These are phyloP conservation scores for Helostoma temminkii DNA, from an alignment of 2,797 vertebrate genomes.

Conservation along the genomic window DNA sequence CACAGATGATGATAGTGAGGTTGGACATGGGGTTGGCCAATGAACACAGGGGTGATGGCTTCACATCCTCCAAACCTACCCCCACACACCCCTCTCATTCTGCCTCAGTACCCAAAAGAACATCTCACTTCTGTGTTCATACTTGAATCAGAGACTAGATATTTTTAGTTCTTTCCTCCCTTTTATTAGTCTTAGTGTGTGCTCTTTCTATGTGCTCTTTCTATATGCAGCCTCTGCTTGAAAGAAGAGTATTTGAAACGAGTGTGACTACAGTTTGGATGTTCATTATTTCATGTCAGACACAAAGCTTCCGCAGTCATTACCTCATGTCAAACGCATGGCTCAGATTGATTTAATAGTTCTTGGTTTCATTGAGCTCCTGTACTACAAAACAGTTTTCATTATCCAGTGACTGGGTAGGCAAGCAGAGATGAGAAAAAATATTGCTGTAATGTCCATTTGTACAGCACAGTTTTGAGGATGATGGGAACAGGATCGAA, in stretches of 20 bases:
- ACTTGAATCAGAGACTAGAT: slow-evolving; percentile 17
- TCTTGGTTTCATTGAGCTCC: slow-evolving; percentile 56
- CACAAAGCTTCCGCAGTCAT: slow-evolving; percentile 63
- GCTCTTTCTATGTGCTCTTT: too few species aligned
- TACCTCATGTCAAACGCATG: slow-evolving; percentile 75
- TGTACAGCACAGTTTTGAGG: background rate
- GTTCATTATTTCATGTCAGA: slow-evolving; percentile 69
- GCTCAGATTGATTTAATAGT: slow-evolving; percentile 81
- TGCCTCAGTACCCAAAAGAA: slow-evolving; percentile 19
- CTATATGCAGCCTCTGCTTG: too few species aligned
- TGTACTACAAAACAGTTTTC: slow-evolving; percentile 48
- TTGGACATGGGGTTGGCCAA: background rate
- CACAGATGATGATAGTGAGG: slow-evolving; percentile 1
- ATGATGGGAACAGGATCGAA: background rate
- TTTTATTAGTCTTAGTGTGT: background rate
- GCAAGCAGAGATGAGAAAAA: slow-evolving; percentile 54
- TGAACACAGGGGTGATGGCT: slow-evolving; percentile 22
- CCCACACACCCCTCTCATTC: slow-evolving; percentile 11
- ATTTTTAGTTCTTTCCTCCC: background rate
- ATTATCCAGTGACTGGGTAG: slow-evolving; percentile 57
- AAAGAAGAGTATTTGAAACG: slow-evolving; percentile 20
- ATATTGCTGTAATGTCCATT: slow-evolving; percentile 26
- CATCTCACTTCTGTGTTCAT: background rate
- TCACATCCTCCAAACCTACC: slow-evolving; percentile 22
- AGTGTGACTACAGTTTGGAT: slow-evolving; percentile 38